These are phyloP conservation scores for Hydra vulgaris DNA, from an alignment of 30 jellyfish, hydroid and myxozoan genomes.

Conservation along the genomic window DNA sequence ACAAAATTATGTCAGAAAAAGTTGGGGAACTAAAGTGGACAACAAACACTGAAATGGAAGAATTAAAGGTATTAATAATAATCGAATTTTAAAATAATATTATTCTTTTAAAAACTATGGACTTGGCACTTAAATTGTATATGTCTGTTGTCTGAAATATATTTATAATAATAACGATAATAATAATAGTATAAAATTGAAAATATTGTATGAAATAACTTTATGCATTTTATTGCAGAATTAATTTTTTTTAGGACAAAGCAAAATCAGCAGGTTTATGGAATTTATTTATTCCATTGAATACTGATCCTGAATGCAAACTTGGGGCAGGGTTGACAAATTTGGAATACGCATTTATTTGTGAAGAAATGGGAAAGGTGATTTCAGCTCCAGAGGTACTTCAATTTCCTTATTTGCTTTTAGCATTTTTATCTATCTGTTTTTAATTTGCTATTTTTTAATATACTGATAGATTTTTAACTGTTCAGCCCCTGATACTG, in stretches of 20 bases:
- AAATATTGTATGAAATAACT: no score
- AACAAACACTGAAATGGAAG: slow-evolving; percentile 52
- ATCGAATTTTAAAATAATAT: no score
- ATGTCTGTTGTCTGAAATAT: no score
- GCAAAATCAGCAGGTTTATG: slow-evolving; percentile 67
- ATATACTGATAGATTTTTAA: slow-evolving; percentile 45
- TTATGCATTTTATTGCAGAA: no score
- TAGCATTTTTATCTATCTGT: neutral
- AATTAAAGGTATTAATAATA: slow-evolving; percentile 49
- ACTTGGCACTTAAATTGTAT: no score
- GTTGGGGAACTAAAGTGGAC: slow-evolving; percentile 53
- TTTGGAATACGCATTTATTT: slow-evolving; percentile 75
- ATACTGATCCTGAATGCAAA: slow-evolving; percentile 63
- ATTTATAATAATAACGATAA: no score
- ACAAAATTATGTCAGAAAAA: slow-evolving; percentile 42
- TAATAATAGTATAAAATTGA: no score
- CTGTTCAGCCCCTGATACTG: slow-evolving; percentile 97
- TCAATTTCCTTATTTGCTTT: neutral
- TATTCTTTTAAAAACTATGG: no score
- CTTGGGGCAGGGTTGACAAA: slow-evolving; percentile 87
- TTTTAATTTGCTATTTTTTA: neutral
- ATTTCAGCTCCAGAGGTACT: slow-evolving; percentile 81
- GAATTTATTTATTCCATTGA: slow-evolving; percentile 76
- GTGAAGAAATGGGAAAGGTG: slow-evolving; percentile 86
- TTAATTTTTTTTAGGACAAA: slow-evolving; percentile 30